These are phyloP conservation scores for Lepidochitona cinerea DNA, from an alignment of 2,888 invertebrate species.

Conservation along the genomic window DNA sequence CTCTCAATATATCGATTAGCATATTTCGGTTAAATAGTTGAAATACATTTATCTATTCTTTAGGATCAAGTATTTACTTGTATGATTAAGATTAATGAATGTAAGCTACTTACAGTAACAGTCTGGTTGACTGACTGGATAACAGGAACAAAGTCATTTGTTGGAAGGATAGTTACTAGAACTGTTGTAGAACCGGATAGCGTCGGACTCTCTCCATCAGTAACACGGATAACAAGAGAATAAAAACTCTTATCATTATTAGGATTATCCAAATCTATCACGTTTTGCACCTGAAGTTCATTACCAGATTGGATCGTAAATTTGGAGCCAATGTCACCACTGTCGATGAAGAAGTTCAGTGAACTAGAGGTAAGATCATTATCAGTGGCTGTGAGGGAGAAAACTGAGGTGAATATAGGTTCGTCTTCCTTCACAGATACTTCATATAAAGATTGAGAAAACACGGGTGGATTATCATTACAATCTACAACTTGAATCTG, in stretches of 20 bases:
- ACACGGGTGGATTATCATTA: conserved; percentile 35
- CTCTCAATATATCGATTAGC: too few species aligned
- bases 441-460: conserved; percentile 12
- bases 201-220: conserved; percentile 23
- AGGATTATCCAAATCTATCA: conserved; percentile 22
- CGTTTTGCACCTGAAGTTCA: conserved; percentile 30
- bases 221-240: conserved; percentile 20
- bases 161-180: background rate
- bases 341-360: conserved; percentile 31
- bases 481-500: conserved; percentile 26
- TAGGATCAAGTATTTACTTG: too few species aligned
- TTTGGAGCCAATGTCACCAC: conserved; percentile 22
- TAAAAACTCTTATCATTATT: conserved; percentile 15
- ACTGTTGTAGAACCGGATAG: conserved; percentile 15
- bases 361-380: conserved; percentile 20
- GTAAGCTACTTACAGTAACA: background rate
- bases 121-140: background rate
- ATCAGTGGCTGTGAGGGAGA: conserved; percentile 18
- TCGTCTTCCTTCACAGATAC: conserved; percentile 16
- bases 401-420: background rate
- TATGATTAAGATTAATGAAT: too few species aligned
- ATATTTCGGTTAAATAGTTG: too few species aligned
- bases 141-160: background rate
- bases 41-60: too few species aligned
- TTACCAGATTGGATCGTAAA: conserved; percentile 25